These are phyloP conservation scores for Notarius quadriscutis DNA, from an alignment of 2,113 vertebrate genomes.

Conservation along the genomic window DNA sequence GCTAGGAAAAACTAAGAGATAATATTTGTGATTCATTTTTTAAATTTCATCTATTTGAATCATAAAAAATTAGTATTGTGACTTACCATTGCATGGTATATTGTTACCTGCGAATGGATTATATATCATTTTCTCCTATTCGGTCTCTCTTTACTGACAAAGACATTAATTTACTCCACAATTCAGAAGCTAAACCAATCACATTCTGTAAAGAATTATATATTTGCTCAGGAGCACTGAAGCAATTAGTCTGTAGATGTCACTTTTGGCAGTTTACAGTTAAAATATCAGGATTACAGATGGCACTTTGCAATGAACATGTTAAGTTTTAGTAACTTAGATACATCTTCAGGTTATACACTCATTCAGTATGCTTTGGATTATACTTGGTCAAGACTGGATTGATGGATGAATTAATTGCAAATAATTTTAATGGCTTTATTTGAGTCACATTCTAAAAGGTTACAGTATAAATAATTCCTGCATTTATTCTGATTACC, in stretches of 20 bases:
- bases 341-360: constrained; percentile 6
- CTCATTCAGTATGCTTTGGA: not conserved
- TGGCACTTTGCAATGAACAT: not conserved
- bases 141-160: not conserved
- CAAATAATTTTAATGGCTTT: constrained; percentile 35
- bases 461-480: constrained; percentile 44
- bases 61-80: too few species aligned
- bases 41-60: too few species aligned
- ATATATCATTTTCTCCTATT: not conserved
- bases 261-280: not conserved
- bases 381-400: not conserved
- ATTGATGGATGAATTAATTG: not conserved
- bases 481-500: constrained; percentile 37
- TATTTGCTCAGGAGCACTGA: not conserved
- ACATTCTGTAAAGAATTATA: not conserved
- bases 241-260: not conserved
- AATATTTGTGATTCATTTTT: too few species aligned
- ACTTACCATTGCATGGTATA: too few species aligned
- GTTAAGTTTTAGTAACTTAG: not conserved
- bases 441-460: constrained; percentile 39
- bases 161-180: not conserved
- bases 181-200: not conserved
- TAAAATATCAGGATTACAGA: not conserved
- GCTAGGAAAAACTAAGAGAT: too few species aligned
- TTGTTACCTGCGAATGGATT: not conserved